These are phyloP conservation scores for Chamaea fasciata DNA, from an alignment of 2,113 vertebrate species.

Conservation along the genomic window DNA sequence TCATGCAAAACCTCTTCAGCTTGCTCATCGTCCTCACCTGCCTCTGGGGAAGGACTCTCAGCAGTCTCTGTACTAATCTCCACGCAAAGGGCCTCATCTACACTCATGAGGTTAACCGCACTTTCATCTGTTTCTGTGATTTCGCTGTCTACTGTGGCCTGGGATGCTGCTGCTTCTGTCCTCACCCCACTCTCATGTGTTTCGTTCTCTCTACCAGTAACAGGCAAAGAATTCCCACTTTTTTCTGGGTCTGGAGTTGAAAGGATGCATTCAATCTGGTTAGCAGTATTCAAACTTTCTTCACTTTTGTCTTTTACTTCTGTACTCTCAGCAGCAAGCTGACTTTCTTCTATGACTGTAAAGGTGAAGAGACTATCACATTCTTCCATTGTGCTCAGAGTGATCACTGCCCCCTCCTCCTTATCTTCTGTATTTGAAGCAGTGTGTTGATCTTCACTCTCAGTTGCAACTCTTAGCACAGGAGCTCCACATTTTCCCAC, in stretches of 20 bases:
- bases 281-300: background rate
- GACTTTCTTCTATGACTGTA: slow-evolving; percentile 10
- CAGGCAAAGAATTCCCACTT: background rate
- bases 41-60: background rate
- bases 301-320: background rate
- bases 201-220: background rate
- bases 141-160: background rate
- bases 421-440: background rate
- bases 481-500: background rate
- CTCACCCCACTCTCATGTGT: background rate
- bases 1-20: background rate
- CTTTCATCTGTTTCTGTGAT: background rate
- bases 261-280: slow-evolving; percentile 3
- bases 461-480: background rate
- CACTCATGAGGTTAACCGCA: background rate
- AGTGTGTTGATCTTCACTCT: background rate
- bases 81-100: background rate
- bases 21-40: background rate
- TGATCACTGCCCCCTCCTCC: background rate
- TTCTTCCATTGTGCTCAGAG: slow-evolving; percentile 23
- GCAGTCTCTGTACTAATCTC: background rate
- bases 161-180: background rate
- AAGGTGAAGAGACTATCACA: background rate
- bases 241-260: background rate
- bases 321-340: background rate